phyloP scores from a whole-genome alignment of 2,113 vertebrate species.

The Forbesichthys papilliferus region DNA sequence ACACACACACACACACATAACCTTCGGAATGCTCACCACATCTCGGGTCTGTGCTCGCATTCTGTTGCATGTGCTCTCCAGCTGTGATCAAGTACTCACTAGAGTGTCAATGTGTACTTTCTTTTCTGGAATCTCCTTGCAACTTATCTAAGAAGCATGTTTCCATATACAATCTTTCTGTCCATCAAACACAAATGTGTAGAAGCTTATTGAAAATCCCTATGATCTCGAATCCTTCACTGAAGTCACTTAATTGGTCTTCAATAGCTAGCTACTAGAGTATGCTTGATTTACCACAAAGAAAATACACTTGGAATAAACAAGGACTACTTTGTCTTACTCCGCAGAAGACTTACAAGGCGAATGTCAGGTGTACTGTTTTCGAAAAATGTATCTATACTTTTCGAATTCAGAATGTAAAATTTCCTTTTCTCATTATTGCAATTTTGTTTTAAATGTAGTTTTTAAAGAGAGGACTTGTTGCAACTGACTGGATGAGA shows the following conservation, averaged over 20 bases:
- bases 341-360: no score
- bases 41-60: constrained; percentile 65
- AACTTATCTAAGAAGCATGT: constrained; percentile 8
- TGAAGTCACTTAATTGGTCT: constrained; percentile 2
- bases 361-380: no score
- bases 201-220: neutral
- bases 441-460: neutral
- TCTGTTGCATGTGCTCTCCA: constrained; percentile 75
- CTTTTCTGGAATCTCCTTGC: constrained; percentile 33
- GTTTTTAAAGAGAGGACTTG: constrained; percentile 16
- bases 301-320: neutral
- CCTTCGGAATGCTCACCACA: constrained; percentile 76
- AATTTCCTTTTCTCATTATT: neutral
- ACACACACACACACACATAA: constrained; percentile 75
- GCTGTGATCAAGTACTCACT: constrained; percentile 67
- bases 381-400: no score
- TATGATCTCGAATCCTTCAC: neutral
- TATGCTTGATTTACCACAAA: neutral
- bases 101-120: constrained; percentile 19
- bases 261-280: neutral
- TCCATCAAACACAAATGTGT: neutral
- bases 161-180: constrained; percentile 17
- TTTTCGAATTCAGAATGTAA: no score
- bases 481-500: constrained; percentile 26
- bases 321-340: no score